Percentiles rank a stretch among this genome's conserved stretches.
phyloP scores from a whole-genome alignment of 1,140 invertebrate species.

The Phocides pigmalion region DNA sequence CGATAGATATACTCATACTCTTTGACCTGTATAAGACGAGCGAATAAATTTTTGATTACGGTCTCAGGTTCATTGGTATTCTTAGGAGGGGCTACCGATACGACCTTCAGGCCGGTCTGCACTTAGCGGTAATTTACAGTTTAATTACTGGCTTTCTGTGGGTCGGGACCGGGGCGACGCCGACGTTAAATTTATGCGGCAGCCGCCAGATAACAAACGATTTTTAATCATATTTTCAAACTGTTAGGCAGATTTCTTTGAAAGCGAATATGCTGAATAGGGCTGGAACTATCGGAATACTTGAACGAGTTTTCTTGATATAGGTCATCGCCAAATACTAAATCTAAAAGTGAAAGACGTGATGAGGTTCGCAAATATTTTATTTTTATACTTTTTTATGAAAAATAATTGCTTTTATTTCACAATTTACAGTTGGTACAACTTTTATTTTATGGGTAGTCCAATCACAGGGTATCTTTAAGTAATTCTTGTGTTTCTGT shows the following conservation, averaged over 20 bases:
- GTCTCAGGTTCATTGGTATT: constrained; percentile 62
- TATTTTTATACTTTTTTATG: too few relatives aligned
- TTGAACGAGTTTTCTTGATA: background rate
- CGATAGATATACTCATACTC: constrained; percentile 6
- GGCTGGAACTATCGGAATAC: background rate
- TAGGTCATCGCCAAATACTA: background rate
- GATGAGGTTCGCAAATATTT: too few relatives aligned
- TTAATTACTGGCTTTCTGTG: constrained; percentile 60
- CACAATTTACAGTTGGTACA: too few relatives aligned
- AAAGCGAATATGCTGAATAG: background rate
- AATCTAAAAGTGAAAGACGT: too few relatives aligned
- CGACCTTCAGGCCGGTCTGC: constrained; percentile 62
- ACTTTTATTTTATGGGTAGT: too few relatives aligned
- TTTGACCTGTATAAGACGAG: constrained; percentile 18
- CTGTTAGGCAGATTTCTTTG: constrained; percentile 6
- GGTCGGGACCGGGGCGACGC: constrained; percentile 25
- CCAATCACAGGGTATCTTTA: too few relatives aligned
- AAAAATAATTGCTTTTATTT: too few relatives aligned
- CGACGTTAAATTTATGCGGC: constrained; percentile 33
- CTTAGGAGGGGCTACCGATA: constrained; percentile 53
- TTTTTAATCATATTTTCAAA: constrained; percentile 31
- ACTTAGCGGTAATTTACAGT: constrained; percentile 71
- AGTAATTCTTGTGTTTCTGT: too few relatives aligned
- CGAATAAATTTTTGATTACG: constrained; percentile 65
- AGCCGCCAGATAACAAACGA: constrained; percentile 30